These are phyloP conservation scores for Melozone crissalis DNA, from an alignment of 2,113 vertebrate genomes.

Conservation along the genomic window DNA sequence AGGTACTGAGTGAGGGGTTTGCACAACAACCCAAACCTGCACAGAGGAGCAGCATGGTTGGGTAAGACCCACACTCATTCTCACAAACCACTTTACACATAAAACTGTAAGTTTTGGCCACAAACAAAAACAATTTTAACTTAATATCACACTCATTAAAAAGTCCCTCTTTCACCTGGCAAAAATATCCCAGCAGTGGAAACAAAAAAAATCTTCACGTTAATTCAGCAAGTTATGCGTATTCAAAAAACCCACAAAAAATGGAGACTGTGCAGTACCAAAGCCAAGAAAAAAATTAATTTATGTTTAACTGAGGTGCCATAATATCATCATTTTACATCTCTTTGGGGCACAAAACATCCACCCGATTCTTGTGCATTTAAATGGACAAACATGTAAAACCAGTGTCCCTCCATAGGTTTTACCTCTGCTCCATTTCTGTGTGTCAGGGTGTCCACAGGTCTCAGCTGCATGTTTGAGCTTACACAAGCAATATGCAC, in stretches of 20 bases:
- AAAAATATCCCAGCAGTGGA: background rate
- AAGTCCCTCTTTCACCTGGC: background rate
- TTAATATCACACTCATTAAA: background rate
- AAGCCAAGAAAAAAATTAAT: background rate
- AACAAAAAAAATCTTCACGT: background rate
- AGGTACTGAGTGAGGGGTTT: background rate
- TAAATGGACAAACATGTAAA: background rate
- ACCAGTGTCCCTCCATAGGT: fast-evolving
- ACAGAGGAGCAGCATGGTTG: background rate
- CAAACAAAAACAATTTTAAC: background rate
- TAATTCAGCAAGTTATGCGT: slow-evolving; percentile 15
- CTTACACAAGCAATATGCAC: background rate
- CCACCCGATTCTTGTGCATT: background rate
- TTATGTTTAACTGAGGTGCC: slow-evolving; percentile 31
- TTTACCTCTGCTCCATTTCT: background rate
- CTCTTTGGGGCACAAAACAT: background rate
- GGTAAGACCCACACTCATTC: background rate
- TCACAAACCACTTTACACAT: background rate
- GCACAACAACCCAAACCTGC: background rate
- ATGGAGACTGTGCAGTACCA: background rate
- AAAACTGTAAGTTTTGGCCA: background rate
- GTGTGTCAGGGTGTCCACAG: background rate
- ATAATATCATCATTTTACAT: slow-evolving; percentile 32
- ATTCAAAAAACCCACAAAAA: background rate
- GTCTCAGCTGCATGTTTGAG: background rate